These are phyloP conservation scores for Trachurus trachurus DNA, from an alignment of 2,797 vertebrate genomes.

Conservation along the genomic window DNA sequence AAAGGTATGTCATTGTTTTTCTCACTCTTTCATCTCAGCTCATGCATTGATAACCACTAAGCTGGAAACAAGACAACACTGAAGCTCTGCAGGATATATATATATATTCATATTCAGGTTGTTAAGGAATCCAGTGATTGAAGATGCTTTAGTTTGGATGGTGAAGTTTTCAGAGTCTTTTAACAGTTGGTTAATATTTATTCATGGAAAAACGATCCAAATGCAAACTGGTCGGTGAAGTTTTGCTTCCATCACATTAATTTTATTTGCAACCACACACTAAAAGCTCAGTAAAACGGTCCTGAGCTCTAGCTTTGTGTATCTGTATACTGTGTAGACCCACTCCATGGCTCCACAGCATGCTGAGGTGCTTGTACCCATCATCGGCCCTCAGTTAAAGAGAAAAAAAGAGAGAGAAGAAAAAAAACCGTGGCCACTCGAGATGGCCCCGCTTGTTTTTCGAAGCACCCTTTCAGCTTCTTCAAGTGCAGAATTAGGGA, in stretches of 20 bases:
- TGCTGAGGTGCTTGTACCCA: slow-evolving; percentile 37
- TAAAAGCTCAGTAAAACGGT: too few relatives aligned
- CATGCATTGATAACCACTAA: slow-evolving; percentile 31
- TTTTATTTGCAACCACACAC: too few relatives aligned
- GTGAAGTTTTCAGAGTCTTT: background rate
- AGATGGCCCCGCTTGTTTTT: slow-evolving; percentile 74
- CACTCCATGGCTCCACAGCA: background rate
- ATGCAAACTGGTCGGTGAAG: background rate
- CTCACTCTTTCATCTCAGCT: slow-evolving; percentile 40
- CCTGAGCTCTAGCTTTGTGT: background rate
- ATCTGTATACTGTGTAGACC: background rate
- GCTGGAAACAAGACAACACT: slow-evolving; percentile 37
- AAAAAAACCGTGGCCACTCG: slow-evolving; percentile 65
- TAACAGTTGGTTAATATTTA: background rate
- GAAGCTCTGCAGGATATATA: too few relatives aligned
- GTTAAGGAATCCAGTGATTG: background rate
- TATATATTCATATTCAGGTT: too few relatives aligned
- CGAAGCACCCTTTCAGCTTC: slow-evolving; percentile 72
- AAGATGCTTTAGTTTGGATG: background rate
- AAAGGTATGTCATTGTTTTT: background rate
- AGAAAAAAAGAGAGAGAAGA: too few relatives aligned
- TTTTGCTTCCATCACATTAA: too few relatives aligned
- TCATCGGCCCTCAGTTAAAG: slow-evolving; percentile 30
- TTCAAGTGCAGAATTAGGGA: slow-evolving; percentile 68
- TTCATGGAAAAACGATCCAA: too few relatives aligned